phyloP scores from a whole-genome alignment of 2,888 invertebrate genomes.

The Copidosoma aretas region DNA sequence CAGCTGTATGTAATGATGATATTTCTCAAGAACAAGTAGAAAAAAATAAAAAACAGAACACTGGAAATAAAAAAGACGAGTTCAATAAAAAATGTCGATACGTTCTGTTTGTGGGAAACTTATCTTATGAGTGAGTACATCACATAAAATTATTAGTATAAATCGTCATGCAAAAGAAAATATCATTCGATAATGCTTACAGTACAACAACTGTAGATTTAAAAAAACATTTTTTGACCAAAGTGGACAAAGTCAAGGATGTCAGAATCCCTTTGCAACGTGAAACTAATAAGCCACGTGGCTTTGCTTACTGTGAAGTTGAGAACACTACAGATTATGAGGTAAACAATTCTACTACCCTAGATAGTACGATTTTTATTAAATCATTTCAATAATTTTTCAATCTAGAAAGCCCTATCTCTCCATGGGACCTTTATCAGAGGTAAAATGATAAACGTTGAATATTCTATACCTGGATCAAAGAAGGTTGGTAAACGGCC shows the following conservation, averaged over 20 bases:
- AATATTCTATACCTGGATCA: slow-evolving; percentile 59
- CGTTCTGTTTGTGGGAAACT: slow-evolving; percentile 63
- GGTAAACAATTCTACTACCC: slow-evolving; percentile 54
- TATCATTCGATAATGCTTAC: slow-evolving; percentile 27
- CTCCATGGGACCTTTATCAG: slow-evolving; percentile 61
- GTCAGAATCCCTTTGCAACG: slow-evolving; percentile 59
- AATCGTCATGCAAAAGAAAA: neutral
- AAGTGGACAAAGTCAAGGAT: slow-evolving; percentile 57
- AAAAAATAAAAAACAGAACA: slow-evolving; percentile 13
- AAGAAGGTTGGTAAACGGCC: slow-evolving; percentile 55
- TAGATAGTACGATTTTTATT: neutral
- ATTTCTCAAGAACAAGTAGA: neutral
- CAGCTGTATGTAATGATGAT: slow-evolving; percentile 20
- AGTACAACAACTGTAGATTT: slow-evolving; percentile 59
- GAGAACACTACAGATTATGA: slow-evolving; percentile 60
- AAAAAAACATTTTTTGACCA: slow-evolving; percentile 61
- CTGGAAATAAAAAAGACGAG: slow-evolving; percentile 15
- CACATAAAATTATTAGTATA: slow-evolving; percentile 3
- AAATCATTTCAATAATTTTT: slow-evolving; percentile 21
- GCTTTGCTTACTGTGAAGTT: slow-evolving; percentile 64
- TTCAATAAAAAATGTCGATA: slow-evolving; percentile 54
- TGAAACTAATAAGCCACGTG: slow-evolving; percentile 56
- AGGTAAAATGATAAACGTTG: slow-evolving; percentile 61
- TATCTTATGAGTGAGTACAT: slow-evolving; percentile 59
- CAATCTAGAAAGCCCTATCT: slow-evolving; percentile 62